phyloP scores from a whole-genome alignment of 2,888 invertebrate genomes.

The Cyclophora albipunctata region DNA sequence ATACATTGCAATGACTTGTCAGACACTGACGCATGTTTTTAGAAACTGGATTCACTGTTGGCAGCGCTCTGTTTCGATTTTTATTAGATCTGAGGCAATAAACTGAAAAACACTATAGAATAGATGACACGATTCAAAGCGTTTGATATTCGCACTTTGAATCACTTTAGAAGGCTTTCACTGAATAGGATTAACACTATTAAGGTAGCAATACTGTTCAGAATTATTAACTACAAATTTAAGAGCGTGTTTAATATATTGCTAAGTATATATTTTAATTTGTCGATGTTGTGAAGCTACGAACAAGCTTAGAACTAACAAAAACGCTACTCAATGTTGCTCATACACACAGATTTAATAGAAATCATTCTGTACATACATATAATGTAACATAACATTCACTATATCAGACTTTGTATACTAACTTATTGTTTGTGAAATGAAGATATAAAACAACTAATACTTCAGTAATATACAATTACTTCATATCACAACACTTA shows the following conservation, averaged over 20 bases:
- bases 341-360: slow-evolving; percentile 16
- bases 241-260: neutral
- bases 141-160: slow-evolving; percentile 6
- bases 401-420: neutral
- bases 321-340: slow-evolving; percentile 23
- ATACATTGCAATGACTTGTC: neutral
- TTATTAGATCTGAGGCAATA: too few species aligned
- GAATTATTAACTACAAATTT: too few species aligned
- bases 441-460: neutral
- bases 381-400: neutral
- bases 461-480: too few species aligned
- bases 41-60: too few species aligned
- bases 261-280: slow-evolving; percentile 14
- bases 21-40: slow-evolving; percentile 1
- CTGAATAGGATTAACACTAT: slow-evolving; percentile 2
- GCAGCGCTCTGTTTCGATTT: too few species aligned
- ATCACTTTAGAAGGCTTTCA: slow-evolving; percentile 14
- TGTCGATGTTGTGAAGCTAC: slow-evolving; percentile 33
- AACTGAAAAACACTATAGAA: neutral
- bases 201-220: too few species aligned
- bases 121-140: slow-evolving; percentile 6
- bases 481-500: too few species aligned
- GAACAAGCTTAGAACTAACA: slow-evolving; percentile 6
- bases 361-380: slow-evolving; percentile 18
- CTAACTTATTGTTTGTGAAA: neutral